A percentile compares a stretch with the other conserved stretches of the same genome.
phyloP scores from a whole-genome alignment of 1,140 invertebrate genomes.

The Drosophila athabasca region DNA sequence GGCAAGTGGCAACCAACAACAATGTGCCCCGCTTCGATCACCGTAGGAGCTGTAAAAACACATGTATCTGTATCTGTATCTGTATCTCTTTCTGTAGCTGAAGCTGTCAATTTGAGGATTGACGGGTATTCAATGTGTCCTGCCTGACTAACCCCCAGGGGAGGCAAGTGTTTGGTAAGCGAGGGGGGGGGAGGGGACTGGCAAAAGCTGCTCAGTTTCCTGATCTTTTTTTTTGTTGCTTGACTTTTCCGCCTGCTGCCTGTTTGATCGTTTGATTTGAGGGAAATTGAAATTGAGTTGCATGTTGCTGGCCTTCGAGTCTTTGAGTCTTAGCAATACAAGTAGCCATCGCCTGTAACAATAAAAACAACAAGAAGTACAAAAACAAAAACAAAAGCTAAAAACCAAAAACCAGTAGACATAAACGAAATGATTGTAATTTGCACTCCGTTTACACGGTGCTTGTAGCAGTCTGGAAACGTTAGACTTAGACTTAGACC shows the following conservation, averaged over 20 bases:
- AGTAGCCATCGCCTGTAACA: constrained; percentile 42
- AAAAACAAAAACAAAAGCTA: constrained; percentile 26
- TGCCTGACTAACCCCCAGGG: constrained; percentile 22
- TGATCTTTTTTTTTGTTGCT: constrained; percentile 33
- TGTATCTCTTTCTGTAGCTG: constrained; percentile 5
- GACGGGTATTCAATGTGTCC: constrained; percentile 52
- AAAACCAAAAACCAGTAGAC: not conserved
- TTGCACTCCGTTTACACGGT: constrained; percentile 70
- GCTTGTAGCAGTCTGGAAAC: constrained; percentile 42
- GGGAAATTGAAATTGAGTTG: constrained; percentile 67
- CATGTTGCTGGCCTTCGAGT: constrained; percentile 57
- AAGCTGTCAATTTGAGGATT: constrained; percentile 35
- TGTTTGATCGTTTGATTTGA: constrained; percentile 48
- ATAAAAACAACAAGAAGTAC: constrained; percentile 16
- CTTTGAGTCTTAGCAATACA: constrained; percentile 30
- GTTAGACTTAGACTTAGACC: constrained; percentile 34
- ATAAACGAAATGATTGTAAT: constrained; percentile 62
- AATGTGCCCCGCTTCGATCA: not conserved
- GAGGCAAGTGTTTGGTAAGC: not conserved
- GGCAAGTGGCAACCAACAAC: not conserved
- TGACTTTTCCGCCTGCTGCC: constrained; percentile 47
- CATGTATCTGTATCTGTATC: too few species aligned
- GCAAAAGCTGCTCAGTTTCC: constrained; percentile 48
- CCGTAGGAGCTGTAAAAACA: constrained; percentile 9
- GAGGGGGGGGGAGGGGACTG: not conserved